Conservation (phyloP, 2,113 vertebrate genomes). For the Anoura caudifer region DNA sequence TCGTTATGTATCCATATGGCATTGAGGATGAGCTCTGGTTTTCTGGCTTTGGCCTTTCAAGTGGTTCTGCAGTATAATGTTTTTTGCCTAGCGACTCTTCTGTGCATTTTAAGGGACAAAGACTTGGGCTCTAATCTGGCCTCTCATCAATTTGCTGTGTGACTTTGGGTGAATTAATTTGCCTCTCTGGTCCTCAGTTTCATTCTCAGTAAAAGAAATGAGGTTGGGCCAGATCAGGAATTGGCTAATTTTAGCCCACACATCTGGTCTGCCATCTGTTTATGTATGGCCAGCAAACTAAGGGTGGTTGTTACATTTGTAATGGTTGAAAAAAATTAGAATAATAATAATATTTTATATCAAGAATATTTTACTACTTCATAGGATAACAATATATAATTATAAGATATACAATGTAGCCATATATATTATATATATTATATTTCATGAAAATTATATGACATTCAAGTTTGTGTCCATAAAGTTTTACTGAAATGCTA, state of each 20-base stretch:
- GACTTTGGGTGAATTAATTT: neutral
- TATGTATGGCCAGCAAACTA: neutral
- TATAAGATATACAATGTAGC: neutral
- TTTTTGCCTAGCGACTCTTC: neutral
- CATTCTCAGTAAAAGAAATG: neutral
- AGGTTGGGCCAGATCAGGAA: neutral
- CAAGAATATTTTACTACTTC: neutral
- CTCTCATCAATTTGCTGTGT: neutral
- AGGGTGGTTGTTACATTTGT: neutral
- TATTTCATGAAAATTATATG: neutral
- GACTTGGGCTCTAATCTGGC: neutral
- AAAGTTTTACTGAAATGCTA: neutral
- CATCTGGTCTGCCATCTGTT: neutral
- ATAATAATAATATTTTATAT: neutral
- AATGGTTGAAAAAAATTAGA: neutral
- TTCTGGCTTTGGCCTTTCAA: neutral
- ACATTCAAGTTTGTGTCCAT: neutral
- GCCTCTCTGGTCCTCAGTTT: slow-evolving; percentile 32
- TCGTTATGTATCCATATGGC: neutral
- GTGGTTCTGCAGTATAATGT: neutral
- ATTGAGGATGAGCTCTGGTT: neutral
- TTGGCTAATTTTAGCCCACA: neutral
- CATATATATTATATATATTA: neutral
- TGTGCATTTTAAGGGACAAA: neutral
- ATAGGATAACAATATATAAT: neutral